These are phyloP conservation scores for Lamellibrachia satsuma DNA, from an alignment of 2,888 invertebrate species.

Conservation along the genomic window DNA sequence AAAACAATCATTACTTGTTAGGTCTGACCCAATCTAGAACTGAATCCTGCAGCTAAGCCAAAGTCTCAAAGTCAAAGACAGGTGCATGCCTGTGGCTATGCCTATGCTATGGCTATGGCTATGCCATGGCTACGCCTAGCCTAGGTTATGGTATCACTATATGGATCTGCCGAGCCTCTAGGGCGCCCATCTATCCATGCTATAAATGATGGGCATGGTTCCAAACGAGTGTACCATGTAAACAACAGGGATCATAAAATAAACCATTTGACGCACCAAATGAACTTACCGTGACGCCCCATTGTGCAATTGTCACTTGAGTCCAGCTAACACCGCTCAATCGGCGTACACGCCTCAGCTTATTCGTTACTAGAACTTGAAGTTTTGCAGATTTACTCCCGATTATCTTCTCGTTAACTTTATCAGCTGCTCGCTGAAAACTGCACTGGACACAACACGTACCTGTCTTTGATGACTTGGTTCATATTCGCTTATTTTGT, in stretches of 20 bases:
- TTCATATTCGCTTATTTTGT: not conserved
- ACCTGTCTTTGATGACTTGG: not conserved
- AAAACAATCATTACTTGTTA: not conserved
- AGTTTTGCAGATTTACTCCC: not conserved
- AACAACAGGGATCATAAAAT: not conserved
- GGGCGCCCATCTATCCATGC: too few relatives aligned
- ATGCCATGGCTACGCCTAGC: too few relatives aligned
- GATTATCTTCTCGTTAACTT: not conserved
- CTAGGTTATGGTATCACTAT: too few relatives aligned
- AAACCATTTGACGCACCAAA: not conserved
- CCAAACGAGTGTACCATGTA: not conserved
- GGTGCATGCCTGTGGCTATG: too few relatives aligned
- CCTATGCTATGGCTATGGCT: too few relatives aligned
- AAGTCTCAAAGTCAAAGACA: too few relatives aligned
- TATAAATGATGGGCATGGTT: too few relatives aligned
- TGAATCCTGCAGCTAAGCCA: not conserved
- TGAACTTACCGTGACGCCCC: not conserved
- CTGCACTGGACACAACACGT: not conserved
- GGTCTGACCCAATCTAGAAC: not conserved
- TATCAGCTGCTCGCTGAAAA: not conserved
- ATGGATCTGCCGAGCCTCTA: too few relatives aligned
- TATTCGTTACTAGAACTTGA: not conserved
- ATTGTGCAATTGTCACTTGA: not conserved
- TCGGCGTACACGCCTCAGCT: not conserved
- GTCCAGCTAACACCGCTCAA: not conserved